Evolutionary conservation across 1,140 invertebrate genomes (phyloP), one percentile per base, ranked within the genome.

Genomic region (Drosophila leontia): DNA sequence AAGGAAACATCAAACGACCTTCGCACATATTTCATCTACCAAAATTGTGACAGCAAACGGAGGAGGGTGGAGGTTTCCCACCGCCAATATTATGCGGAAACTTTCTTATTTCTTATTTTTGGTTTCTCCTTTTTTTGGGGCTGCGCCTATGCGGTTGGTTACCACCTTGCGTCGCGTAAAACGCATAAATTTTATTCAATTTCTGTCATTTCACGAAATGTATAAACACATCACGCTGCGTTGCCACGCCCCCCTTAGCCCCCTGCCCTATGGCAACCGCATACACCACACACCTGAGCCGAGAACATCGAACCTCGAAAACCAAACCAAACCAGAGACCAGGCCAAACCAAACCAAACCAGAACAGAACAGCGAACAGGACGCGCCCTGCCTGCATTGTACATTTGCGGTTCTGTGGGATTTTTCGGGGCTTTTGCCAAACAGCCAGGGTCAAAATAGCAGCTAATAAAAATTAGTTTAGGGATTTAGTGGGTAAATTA

Each of bases 151-250:
- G 84, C 78, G 74, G 84, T 78, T 84, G 78, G 80, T 78, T 84
- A 15, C 26, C 63, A 62, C 37, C 70, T 34, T 56, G 41, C 75
- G 69, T 37, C 61, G 61, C 58, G 64, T 37, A 61, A 64, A 78
- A 83, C 85, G 63, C 75, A 91, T 81, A 90, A 85, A 88, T 88
- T 88, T 82, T 85, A 88, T 88, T 88, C 82, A 88, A 88, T 88
- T 90, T 88, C 75, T 90, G 85, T 88, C 85, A 90, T 88, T 85
- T 85, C 68, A 53, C 82, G 76, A 84, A 90, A 88, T 79, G 81
- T 84, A 88, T 88, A 88, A 88, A 88, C 85, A 88, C 85, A 88
- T 88, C 85, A 91, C 75, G 58, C 39, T 51, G 60, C 50, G 32
- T 45, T 41, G 61, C 50, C 58, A 32, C 45, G 37, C 64, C 44